Evolutionary conservation across 2,888 invertebrate genomes (phyloP).

Genomic region (Latrodectus hesperus): DNA sequence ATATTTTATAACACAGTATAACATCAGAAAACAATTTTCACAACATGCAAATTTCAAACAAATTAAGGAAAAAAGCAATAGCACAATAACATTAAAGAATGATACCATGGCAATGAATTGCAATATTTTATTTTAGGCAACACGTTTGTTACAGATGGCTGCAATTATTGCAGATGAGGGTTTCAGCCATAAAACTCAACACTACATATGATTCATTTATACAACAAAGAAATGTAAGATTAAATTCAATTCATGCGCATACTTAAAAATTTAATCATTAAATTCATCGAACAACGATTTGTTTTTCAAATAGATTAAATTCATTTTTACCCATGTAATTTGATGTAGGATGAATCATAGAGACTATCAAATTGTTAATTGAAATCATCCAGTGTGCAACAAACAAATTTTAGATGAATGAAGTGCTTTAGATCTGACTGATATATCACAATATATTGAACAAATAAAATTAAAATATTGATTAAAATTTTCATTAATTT

Average conservation of each 20-base stretch:
- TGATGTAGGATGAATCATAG: background rate
- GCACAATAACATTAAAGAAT: no score
- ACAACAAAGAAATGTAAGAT: constrained; percentile 40
- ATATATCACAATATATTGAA: background rate
- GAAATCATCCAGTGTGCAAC: background rate
- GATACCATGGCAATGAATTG: constrained; percentile 33
- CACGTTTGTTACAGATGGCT: constrained; percentile 66
- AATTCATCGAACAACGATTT: background rate
- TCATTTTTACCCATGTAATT: no score
- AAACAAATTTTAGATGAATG: background rate
- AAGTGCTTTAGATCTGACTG: constrained; percentile 1
- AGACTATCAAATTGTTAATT: background rate
- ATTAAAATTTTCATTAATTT: background rate
- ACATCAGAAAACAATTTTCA: no score
- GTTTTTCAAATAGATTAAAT: background rate
- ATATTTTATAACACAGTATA: no score
- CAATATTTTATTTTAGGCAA: constrained; percentile 69
- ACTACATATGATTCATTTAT: constrained; percentile 65
- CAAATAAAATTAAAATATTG: background rate
- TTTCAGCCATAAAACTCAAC: constrained; percentile 60
- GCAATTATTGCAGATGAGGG: constrained; percentile 67
- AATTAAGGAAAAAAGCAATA: no score
- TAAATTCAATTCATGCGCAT: background rate
- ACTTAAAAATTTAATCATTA: background rate
- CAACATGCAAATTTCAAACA: no score